Evolutionary conservation across 2,113 vertebrate genomes (phyloP), one percentile per base, ranked within the genome.

Genomic region (Uria lomvia): DNA sequence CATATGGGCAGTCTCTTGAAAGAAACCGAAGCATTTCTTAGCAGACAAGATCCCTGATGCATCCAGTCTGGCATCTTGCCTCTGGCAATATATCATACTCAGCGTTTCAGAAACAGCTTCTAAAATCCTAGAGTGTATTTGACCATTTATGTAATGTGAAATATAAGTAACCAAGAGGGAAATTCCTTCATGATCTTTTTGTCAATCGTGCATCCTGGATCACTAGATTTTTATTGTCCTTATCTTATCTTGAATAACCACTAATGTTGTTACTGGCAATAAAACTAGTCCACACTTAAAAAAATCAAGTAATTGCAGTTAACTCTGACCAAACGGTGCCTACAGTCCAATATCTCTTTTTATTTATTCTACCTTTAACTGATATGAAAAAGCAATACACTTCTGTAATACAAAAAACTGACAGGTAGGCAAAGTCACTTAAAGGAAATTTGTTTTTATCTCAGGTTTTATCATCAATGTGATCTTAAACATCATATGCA

Each of bases 21-120:
- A 81, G 73, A 91, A 89, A 47, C 2, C 0, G 4, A 88, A 90
- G 40, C 11, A 21, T 88, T 96, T 90, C 63, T 94, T 74, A 96
- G 50, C 82, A 90, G 88, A 93, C 68, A 90, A 91, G 59, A 93
- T 86, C 42, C 47, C 63, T 81, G 72, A 89, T 92, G 83, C 34
- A 92, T 86, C 59, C 72, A 92, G 90, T 78, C 86, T 92, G 96
- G 90, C 88, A 75, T 63, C 75, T 74, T 91, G 88, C 90, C 82
- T 94, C 86, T 91, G 60, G 83, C 79, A 92, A 71, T 92, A 86
- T 89, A 91, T 88, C 72, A 94, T 60, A 87, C 36, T 83, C 65
- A 75, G 17, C 0, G 1, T 84, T 95, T 93, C 90, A 96, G 76
- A 91, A 92, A 80, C 12, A 58, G 47, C 47, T 90, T 92, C 95